Conservation (phyloP, 2,888 invertebrate species). For the Acleris laterana region DNA sequence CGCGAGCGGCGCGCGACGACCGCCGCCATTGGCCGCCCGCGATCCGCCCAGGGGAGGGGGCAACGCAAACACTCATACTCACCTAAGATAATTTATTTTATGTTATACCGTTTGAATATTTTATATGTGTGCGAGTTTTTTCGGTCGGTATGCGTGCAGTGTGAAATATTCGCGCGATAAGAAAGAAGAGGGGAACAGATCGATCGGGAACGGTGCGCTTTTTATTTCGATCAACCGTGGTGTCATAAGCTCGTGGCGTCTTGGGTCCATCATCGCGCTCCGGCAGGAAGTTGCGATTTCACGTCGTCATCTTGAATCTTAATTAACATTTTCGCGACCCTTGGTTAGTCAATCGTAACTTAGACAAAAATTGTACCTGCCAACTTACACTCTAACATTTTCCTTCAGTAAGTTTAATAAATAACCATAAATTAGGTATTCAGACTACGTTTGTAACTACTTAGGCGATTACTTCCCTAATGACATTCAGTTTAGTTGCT, state of each 20-base stretch:
- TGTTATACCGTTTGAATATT: slow-evolving; percentile 85
- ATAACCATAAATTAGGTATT: no score
- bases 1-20: slow-evolving; percentile 80
- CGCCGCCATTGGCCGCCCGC: slow-evolving; percentile 83
- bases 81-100: slow-evolving; percentile 85
- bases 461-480: background rate
- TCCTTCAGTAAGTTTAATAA: no score
- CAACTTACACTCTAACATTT: no score
- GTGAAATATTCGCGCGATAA: slow-evolving; percentile 85
- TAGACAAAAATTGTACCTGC: no score
- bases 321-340: background rate
- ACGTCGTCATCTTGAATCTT: background rate
- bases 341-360: no score
- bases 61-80: slow-evolving; percentile 76
- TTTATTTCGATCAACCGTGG: slow-evolving; percentile 71
- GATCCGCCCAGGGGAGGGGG: slow-evolving; percentile 81
- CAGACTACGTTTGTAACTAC: background rate
- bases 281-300: background rate
- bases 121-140: slow-evolving; percentile 85
- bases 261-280: background rate
- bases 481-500: background rate
- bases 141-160: slow-evolving; percentile 82
- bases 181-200: slow-evolving; percentile 84
- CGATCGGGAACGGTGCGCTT: slow-evolving; percentile 81
- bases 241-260: slow-evolving; percentile 62